Base-by-base conservation (phyloP, 2,888 invertebrate species). In the Ophion ventricosus region DNA sequence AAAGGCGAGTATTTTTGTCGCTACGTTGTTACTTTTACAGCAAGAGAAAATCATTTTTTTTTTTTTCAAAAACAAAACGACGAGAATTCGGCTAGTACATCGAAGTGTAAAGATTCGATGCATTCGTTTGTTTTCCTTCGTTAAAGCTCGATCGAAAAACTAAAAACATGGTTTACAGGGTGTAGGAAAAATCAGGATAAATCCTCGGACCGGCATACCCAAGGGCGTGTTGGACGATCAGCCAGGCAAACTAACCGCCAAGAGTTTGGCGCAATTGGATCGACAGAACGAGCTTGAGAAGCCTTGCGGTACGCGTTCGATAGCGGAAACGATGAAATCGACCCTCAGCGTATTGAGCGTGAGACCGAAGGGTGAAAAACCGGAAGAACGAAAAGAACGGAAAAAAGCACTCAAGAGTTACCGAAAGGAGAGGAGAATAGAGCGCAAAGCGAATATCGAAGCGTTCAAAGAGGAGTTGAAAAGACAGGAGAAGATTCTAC, bases 391-490 rank as follows among this genome's bases (percentile, higher is more conserved):
- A 89, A 96, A 94, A 87, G 95, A 96, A 89, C 94, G 98, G 2
- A 98, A 98, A 92, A 95, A 95, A 59, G 94, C 96, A 3, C 94
- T 98, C 0, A 97, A 96, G 91, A 97, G 97, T 87, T 97, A 97
- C 90, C 95, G 97, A 89, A 95, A 94, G 87, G 97, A 97, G 90
- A 95, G 98, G 85, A 94, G 98, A 91, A 91, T 96, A 74, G 98
- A 98, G 92, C 96, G 96, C 93, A 98, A 98, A 92, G 95, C 96
- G 0, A 98, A 98, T 91, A 94, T 95, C 14, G 94, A 95, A 54
- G 97, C 97, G 0, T 98, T 98, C 91, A 98, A 97, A 91, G 97
- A 97, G 88, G 98, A 98, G 90, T 96, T 97, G 93, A 97, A 97
- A 90, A 94, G 96, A 3, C 97, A 97, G 91, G 96, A 96, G 90